phyloP scores from a whole-genome alignment of 2,797 vertebrate genomes.

The Cynopterus sphinx region DNA sequence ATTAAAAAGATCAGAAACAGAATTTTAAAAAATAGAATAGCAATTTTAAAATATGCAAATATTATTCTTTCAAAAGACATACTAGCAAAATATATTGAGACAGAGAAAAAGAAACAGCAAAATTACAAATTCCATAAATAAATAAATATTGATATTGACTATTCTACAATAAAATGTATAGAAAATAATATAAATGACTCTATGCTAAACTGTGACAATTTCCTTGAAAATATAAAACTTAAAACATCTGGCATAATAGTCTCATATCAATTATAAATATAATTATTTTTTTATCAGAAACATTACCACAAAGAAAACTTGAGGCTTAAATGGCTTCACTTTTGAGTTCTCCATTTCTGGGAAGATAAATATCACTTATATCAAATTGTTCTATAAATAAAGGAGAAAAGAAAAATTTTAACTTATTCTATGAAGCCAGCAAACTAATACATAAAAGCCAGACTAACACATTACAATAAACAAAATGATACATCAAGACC shows the following conservation, averaged over 20 bases:
- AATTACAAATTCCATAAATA: background rate
- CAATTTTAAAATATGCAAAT: background rate
- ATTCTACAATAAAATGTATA: background rate
- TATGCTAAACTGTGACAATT: background rate
- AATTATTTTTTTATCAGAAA: background rate
- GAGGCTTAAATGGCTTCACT: background rate
- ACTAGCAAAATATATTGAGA: background rate
- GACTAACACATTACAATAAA: background rate
- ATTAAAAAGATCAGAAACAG: background rate
- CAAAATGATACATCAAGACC: background rate
- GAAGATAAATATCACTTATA: background rate
- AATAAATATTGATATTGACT: background rate
- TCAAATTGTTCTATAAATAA: background rate
- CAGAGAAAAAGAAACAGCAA: background rate
- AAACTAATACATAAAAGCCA: background rate
- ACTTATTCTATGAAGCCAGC: background rate
- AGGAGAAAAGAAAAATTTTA: background rate
- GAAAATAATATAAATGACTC: background rate
- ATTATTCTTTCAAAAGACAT: background rate
- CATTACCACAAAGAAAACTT: background rate
- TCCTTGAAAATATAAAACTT: background rate
- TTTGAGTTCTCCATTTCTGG: background rate
- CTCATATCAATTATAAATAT: background rate
- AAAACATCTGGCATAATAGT: background rate
- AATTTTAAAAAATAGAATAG: background rate